Base-by-base conservation (phyloP, 2,888 invertebrate genomes). In the Tineola bisselliella region DNA sequence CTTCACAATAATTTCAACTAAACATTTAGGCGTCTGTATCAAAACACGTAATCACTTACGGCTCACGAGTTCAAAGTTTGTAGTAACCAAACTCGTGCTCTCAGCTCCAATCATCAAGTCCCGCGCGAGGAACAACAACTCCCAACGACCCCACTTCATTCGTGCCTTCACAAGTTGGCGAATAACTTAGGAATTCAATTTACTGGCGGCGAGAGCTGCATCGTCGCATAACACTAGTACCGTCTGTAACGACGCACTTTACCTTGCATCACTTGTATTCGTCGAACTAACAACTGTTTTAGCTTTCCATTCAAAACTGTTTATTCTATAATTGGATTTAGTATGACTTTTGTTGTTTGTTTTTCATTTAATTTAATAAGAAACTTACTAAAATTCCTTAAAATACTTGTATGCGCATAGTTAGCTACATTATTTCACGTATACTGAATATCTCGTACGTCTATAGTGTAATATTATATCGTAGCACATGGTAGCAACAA, bases 161-260 rank as follows among this genome's bases (percentile, higher is more conserved):
- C 75, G 72, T 74, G 76, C 71, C 74, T 75, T 75, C 74, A 70
- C 71, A 76, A 80, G 70, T 81, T 77, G 73, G 66, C 65, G 77
- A 79, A 81, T 79, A 83, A 82, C 81, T 83, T 82, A 71, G 79
- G 73, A 82, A 82, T 84, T 83, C 77, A 81, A 82, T 83, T 82
- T 81, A 70, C 74, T 74, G 73, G 70, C 72, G 71, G 72, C 71
- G 75, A 74, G 69, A 70, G 69, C 65, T 58, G 58, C 56, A 56
- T 56, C 56, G 18, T 48, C 18, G 13, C 33, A 58, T 33, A 15
- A 58, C 58, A 33, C 58, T 31, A 48, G 38, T 38, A 38, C 38
- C 3, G 11, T 2, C 54, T 54, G 11, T 19, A 25, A 54, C 19
- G 25, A 54, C 54, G 54, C 54, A 54, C 25, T 48, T 48, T 48